A percentile compares a stretch with the other conserved stretches of the same genome.
Conservation (phyloP, 2,888 invertebrate species). For the Erebia aethiops region DNA sequence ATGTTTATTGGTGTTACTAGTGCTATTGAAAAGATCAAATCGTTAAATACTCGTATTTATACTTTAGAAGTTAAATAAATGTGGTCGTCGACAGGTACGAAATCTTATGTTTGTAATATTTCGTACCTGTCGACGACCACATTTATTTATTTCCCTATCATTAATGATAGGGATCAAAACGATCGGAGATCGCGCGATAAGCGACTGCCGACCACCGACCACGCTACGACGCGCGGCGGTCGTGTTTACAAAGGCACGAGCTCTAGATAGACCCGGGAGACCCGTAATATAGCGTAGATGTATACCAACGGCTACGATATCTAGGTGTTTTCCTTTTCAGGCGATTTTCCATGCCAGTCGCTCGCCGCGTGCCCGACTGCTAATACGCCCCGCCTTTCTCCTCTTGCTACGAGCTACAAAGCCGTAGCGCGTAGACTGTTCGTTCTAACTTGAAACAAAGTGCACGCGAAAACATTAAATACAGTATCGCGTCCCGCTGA, state of each 20-base stretch:
- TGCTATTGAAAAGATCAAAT: no score
- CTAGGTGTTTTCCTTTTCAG: constrained; percentile 48
- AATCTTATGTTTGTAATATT: constrained; percentile 24
- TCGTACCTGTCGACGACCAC: no score
- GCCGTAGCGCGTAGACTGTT: constrained; percentile 40
- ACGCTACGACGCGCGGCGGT: constrained; percentile 49
- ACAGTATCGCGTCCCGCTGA: neutral
- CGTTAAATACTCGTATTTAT: no score
- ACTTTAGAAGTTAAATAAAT: no score
- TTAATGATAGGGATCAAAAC: constrained; percentile 32
- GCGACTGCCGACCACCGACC: constrained; percentile 32
- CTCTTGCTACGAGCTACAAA: constrained; percentile 57
- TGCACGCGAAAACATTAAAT: neutral
- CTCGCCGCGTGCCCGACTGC: constrained; percentile 57
- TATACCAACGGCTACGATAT: constrained; percentile 34
- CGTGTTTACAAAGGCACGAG: constrained; percentile 58
- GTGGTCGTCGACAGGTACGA: neutral
- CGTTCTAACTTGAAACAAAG: constrained; percentile 4
- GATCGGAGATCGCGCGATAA: constrained; percentile 50
- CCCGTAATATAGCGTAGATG: constrained; percentile 32
- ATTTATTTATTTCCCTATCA: no score
- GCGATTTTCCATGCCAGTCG: constrained; percentile 51
- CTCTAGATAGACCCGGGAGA: constrained; percentile 33
- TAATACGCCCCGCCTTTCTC: constrained; percentile 48
- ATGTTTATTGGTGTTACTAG: no score